Base-by-base conservation (phyloP, 53 echinoderm and acorn worm species). In the Holothuria scabra region DNA sequence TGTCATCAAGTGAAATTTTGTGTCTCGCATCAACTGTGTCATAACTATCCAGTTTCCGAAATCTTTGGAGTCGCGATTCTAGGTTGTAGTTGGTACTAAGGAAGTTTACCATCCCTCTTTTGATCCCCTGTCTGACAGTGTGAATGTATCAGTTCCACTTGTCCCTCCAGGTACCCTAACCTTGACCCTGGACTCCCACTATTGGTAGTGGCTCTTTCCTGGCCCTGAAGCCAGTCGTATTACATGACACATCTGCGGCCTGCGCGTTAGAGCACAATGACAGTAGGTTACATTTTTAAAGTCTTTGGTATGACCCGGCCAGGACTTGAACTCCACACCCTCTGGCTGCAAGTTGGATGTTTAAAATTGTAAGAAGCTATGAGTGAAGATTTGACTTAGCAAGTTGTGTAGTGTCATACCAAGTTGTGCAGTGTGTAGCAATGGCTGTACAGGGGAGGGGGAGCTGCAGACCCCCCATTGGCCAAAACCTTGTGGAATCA, bases 191-290 rank as follows among this genome's bases (percentile, higher is more conserved):
- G 22, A 89, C 72, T 9, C 84, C 76, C 33, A 92, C 90, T 18
- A 90, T 86, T 10, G 86, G 92, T 19, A 89, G 52, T 18, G 90
- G 79, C 8, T 87, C 80, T 37, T 78, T 33, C 33, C 44, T 61
- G 46, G 34, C 22, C 16, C 91, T 82, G 88, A 81, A 82, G 85
- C 91, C 91, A 64, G 87, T 91, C 84, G 65, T 66, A 32, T 24
- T 49, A 86, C 79, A 81, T n/a, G 63, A 28, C 13, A 49, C 67
- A 25, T 66, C 56, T 64, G 78, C 22, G 12, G 28, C 71, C 25
- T 24, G 3, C 44, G 69, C 52, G 29, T 8, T 65, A 52, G 52
- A 52, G 18, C n/a, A n/a, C n/a, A n/a, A n/a, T n/a, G n/a, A n/a
- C n/a, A n/a, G n/a, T n/a, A n/a, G n/a, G n/a, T n/a, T n/a, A n/a